These are phyloP conservation scores for Caranx melampygus DNA, from an alignment of 2,113 vertebrate species.

Conservation along the genomic window DNA sequence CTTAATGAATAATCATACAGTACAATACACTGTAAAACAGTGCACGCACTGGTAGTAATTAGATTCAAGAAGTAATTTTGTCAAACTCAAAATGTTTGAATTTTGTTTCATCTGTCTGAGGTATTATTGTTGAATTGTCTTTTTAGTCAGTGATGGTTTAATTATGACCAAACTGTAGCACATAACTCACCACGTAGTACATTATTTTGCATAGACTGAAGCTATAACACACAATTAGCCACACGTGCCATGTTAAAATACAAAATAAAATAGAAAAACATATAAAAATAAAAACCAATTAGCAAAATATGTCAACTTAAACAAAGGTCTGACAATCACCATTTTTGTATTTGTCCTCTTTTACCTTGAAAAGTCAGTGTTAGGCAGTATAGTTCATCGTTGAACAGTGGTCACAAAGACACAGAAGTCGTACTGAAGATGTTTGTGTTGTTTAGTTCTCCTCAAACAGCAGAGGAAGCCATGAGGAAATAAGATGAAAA, in stretches of 20 bases:
- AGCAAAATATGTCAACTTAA: neutral
- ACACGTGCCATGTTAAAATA: neutral
- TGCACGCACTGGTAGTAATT: neutral
- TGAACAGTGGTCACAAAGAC: neutral
- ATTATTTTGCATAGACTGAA: conserved; percentile 6
- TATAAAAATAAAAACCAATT: neutral
- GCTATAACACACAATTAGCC: conserved; percentile 35
- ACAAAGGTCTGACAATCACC: neutral
- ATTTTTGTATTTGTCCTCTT: conserved; percentile 7
- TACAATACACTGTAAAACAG: neutral
- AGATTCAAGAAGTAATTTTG: neutral
- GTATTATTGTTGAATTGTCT: neutral
- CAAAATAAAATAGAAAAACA: too few species aligned
- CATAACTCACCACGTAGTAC: neutral
- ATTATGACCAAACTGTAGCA: neutral
- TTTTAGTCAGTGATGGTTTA: neutral
- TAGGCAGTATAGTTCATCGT: too few species aligned
- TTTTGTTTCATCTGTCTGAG: neutral
- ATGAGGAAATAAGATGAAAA: neutral
- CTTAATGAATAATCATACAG: neutral
- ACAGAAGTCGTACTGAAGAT: neutral
- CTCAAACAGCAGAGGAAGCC: neutral
- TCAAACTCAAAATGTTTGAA: neutral
- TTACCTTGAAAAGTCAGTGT: neutral
- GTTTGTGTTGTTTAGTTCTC: neutral